Evolutionary conservation across 2,113 vertebrate species (phyloP).

Genomic region (Triplophysa rosa): DNA sequence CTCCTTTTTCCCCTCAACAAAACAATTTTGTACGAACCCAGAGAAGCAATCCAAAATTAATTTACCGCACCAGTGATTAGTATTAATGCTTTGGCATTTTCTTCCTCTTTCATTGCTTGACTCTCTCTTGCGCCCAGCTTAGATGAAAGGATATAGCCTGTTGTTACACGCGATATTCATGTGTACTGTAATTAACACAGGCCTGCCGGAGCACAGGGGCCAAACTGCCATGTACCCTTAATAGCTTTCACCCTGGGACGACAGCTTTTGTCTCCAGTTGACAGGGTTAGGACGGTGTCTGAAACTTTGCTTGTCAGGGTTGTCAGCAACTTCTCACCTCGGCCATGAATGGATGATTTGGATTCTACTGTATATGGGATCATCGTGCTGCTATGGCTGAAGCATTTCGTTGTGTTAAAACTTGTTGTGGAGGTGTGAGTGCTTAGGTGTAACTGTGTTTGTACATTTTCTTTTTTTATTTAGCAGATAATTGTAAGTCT

Average conservation of each 20-base stretch:
- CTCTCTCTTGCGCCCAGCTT: conserved; percentile 55
- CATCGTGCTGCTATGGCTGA: not conserved
- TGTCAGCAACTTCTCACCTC: conserved; percentile 21
- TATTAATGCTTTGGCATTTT: conserved; percentile 71
- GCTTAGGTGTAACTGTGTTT: not conserved
- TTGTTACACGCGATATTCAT: conserved; percentile 67
- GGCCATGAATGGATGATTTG: conserved; percentile 10
- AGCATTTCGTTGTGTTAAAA: not conserved
- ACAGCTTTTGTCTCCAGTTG: conserved; percentile 48
- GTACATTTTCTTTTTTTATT: not conserved
- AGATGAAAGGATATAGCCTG: conserved; percentile 62
- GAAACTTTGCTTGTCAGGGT: conserved; percentile 24
- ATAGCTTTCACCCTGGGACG: conserved; percentile 60
- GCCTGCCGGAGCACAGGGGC: conserved; percentile 55
- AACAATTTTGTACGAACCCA: conserved; percentile 76
- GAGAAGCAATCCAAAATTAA: conserved; percentile 79
- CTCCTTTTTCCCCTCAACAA: conserved; percentile 76
- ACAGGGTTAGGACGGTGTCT: conserved; percentile 26
- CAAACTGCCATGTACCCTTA: conserved; percentile 54
- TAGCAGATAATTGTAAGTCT: too few relatives aligned
- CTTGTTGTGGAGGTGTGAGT: not conserved
- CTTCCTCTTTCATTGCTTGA: conserved; percentile 23
- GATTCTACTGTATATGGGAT: not conserved
- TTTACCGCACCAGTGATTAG: conserved; percentile 77
- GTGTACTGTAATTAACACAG: conserved; percentile 64